Evolutionary conservation across 64 coral and sea anemone genomes (phyloP).

Genomic region (Catalaphyllia jardinei): DNA sequence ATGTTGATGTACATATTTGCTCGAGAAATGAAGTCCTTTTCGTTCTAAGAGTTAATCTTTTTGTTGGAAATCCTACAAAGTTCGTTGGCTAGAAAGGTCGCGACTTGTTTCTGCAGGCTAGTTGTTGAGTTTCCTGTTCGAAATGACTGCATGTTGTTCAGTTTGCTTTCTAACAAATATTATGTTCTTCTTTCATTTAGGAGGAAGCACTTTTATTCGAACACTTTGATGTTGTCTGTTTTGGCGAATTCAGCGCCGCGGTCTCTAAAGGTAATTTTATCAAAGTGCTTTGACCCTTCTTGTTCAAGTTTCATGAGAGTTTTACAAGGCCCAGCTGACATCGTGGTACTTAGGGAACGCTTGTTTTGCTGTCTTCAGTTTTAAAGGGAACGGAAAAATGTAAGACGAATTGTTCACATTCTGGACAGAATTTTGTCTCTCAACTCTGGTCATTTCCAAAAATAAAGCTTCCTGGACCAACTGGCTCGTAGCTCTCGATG

Average conservation of each 20-base stretch:
- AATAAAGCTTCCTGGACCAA: no score
- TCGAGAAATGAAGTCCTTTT: no score
- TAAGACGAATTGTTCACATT: neutral
- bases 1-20: no score
- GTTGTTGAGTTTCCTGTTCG: neutral
- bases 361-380: no score
- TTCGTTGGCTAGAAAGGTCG: no score
- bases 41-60: no score
- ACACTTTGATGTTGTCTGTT: constrained; percentile 22
- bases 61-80: no score
- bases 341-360: no score
- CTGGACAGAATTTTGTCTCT: neutral
- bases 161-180: neutral
- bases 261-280: constrained; percentile 22
- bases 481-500: no score
- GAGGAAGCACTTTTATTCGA: constrained; percentile 36
- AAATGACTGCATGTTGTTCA: neutral
- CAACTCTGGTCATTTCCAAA: no score
- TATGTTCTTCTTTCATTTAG: neutral
- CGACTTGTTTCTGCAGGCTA: no score
- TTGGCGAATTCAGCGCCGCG: constrained; percentile 18
- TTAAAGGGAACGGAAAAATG: neutral
- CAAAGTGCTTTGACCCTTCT: neutral
- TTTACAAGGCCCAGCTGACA: no score
- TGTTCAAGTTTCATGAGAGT: neutral